Evolutionary conservation across 1,140 invertebrate species (phyloP), one percentile per base, ranked within the genome.

Genomic region (Pseudomyrmex sp.): DNA sequence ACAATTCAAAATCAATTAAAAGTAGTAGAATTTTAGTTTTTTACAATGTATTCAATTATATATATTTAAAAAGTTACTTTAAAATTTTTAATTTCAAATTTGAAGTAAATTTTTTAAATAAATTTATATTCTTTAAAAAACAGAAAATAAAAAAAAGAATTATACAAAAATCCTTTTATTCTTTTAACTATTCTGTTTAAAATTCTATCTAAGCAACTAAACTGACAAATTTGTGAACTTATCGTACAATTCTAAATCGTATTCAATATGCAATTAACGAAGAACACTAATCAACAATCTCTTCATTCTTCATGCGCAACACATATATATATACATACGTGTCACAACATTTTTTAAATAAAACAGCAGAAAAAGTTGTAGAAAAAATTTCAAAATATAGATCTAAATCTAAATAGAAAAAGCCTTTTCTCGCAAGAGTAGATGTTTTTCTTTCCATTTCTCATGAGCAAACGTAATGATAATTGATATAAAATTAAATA

Each of bases 271-370:
- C 26, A 50, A 20, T 18, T 8, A 69, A 52, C 2, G 1, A 26
- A 46, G 52, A 69, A 69, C 61, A 13, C 1, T 46, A 74, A 74
- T 74, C 58, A 58, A 18, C 54, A 61, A 61, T 35, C 5, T 74
- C 56, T 74, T 74, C 58, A 74, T 74, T 74, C 56, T 74, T 35
- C 35, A 35, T 35, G 7, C 35, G 35, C 5, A 7, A 35, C 35
- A 35, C 35, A 35, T 63, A 56, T 75, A 23, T 20, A 58, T 26
- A n/a, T 18, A 18, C 18, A 18, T 20, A 18, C n/a, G 2, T 18
- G 26, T 59, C 13, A n/a, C 62, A 62, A n/a, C 46, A 62, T 63
- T 26, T 62, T 75, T 26, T 20, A 23, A 74, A 74, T 18, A 0
- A 7, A 13, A 61, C 18, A 46, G 9, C 4, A 62, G 18, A 54